Evolutionary conservation across 1,140 invertebrate genomes (phyloP).

Genomic region (Ridgeia piscesae): DNA sequence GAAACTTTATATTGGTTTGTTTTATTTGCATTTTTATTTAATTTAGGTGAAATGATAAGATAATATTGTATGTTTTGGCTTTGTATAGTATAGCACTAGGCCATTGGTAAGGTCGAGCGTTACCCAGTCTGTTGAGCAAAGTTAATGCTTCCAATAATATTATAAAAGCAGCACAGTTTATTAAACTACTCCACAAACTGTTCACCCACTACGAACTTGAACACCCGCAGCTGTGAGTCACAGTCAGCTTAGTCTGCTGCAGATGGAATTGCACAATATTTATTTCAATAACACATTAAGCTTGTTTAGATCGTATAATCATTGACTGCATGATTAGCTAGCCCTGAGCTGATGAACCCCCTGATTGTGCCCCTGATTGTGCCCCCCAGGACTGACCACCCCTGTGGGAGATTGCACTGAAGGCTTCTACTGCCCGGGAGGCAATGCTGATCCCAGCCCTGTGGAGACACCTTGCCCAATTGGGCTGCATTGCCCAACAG

Average conservation of each 20-base stretch:
- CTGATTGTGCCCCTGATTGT: neutral
- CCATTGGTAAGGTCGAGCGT: no score
- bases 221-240: no score
- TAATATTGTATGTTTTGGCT: no score
- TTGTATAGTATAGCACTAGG: no score
- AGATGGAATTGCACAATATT: neutral
- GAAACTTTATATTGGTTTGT: neutral
- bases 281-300: neutral
- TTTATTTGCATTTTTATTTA: neutral
- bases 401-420: constrained; percentile 44
- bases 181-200: no score
- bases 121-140: no score
- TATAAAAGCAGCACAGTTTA: no score
- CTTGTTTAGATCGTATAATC: neutral
- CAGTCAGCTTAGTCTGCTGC: no score
- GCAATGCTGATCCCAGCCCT: constrained; percentile 43
- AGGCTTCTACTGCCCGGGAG: constrained; percentile 52
- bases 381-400: constrained; percentile 41
- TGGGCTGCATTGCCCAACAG: constrained; percentile 49
- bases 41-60: no score
- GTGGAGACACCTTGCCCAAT: constrained; percentile 45
- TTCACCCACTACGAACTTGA: no score
- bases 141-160: no score
- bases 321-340: neutral
- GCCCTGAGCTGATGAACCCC: neutral